These are phyloP conservation scores for Polia nebulosa DNA, from an alignment of 2,888 invertebrate genomes.

Conservation along the genomic window DNA sequence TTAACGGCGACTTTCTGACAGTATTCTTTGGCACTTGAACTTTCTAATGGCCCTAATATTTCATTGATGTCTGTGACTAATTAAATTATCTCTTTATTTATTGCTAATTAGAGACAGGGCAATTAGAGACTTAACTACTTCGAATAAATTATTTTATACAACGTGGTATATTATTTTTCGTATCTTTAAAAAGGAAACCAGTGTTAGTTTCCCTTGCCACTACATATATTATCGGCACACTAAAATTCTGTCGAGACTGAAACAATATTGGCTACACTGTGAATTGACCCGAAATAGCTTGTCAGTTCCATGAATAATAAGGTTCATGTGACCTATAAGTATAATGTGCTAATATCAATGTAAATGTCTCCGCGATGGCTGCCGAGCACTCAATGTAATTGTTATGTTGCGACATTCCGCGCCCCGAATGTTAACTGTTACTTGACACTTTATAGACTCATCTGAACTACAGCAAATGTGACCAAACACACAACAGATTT, in stretches of 20 bases:
- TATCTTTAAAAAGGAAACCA: conserved; percentile 11
- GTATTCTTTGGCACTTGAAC: conserved; percentile 27
- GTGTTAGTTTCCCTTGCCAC: conserved; percentile 10
- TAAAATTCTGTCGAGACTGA: conserved; percentile 17
- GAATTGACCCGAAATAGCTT: conserved; percentile 44
- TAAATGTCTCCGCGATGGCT: conserved; percentile 42
- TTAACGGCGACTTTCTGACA: conserved; percentile 9
- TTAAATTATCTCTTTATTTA: conserved; percentile 51
- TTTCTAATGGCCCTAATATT: conserved; percentile 44
- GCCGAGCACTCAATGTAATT: conserved; percentile 57
- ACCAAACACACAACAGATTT: conserved; percentile 48
- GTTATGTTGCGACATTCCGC: conserved; percentile 42
- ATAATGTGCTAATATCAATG: conserved; percentile 53
- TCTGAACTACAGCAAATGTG: conserved; percentile 33
- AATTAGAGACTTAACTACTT: conserved; percentile 31
- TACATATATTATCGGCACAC: conserved; percentile 12
- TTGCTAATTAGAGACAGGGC: conserved; percentile 23
- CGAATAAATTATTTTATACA: conserved; percentile 24
- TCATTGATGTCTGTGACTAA: conserved; percentile 43
- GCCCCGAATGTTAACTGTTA: conserved; percentile 35
- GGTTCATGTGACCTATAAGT: conserved; percentile 50
- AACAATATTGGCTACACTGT: conserved; percentile 42
- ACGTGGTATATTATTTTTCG: conserved; percentile 2
- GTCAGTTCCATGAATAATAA: conserved; percentile 54
- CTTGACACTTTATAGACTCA: conserved; percentile 41